Percentiles rank a stretch among this genome's conserved stretches.
phyloP scores from a whole-genome alignment of 2,113 vertebrate genomes.

The Labrus mixtus region DNA sequence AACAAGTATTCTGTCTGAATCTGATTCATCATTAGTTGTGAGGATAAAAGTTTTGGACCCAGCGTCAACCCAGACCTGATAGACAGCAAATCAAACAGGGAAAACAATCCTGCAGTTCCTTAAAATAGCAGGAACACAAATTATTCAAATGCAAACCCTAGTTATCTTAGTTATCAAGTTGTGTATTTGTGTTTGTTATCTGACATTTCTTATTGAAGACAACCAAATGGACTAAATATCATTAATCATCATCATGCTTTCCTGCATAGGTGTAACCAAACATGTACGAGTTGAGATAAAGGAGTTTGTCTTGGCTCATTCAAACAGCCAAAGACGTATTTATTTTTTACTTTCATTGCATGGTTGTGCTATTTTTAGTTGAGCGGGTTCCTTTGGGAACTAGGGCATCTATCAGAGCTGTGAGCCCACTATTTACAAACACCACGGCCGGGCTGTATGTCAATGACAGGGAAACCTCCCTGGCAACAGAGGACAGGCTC shows the following conservation, averaged over 20 bases:
- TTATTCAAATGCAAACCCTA: no score
- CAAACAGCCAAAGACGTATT: constrained; percentile 20
- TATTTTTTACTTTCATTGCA: constrained; percentile 44
- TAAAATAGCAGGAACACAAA: no score
- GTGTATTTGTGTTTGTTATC: no score
- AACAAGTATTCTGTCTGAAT: no score
- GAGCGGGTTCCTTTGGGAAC: constrained; percentile 20
- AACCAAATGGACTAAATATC: neutral
- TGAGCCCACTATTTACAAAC: constrained; percentile 49
- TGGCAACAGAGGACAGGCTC: constrained; percentile 11
- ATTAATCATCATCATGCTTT: neutral
- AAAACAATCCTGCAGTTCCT: no score
- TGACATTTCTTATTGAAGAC: neutral
- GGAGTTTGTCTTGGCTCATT: constrained; percentile 8
- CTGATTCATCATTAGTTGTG: no score
- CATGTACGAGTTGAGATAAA: neutral
- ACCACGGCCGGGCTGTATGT: neutral
- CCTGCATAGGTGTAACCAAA: neutral
- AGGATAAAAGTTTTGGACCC: no score
- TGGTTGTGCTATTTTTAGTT: constrained; percentile 57
- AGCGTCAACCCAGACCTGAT: no score
- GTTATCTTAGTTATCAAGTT: no score
- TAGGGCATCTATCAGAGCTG: neutral
- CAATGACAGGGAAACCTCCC: constrained; percentile 6
- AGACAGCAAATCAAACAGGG: no score